Evolutionary conservation across 2,797 vertebrate species (phyloP).

Genomic region (Enteromius argenteus): DNA sequence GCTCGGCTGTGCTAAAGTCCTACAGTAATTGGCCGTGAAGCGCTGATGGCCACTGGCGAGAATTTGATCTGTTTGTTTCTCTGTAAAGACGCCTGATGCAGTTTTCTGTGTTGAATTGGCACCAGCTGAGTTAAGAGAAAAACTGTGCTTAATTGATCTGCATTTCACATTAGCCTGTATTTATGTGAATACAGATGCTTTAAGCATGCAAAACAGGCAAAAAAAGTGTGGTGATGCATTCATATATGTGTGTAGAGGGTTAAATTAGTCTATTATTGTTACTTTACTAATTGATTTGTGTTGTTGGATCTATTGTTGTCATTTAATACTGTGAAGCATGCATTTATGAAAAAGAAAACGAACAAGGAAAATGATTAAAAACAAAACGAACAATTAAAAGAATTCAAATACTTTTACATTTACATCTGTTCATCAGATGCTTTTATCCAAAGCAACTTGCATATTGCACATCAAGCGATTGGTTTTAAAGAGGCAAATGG

Average conservation of each 20-base stretch:
- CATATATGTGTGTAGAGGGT: not conserved
- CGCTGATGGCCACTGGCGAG: not conserved
- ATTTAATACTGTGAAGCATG: not conserved
- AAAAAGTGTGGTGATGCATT: not conserved
- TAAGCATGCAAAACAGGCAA: not conserved
- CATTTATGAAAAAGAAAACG: not conserved
- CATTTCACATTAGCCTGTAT: not conserved
- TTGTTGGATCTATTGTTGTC: not conserved
- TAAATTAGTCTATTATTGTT: no score
- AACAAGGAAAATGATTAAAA: not conserved
- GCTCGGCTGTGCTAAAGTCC: not conserved
- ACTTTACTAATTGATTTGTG: not conserved
- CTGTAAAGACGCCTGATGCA: not conserved
- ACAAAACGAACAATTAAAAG: not conserved
- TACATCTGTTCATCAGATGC: no score
- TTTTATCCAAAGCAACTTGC: no score
- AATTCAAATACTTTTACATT: not conserved
- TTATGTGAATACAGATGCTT: not conserved
- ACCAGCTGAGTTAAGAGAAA: not conserved
- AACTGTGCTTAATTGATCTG: conserved; percentile 8
- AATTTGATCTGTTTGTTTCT: conserved; percentile 23
- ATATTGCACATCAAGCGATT: no score
- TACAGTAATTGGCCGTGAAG: conserved; percentile 2
- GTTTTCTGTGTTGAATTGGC: not conserved
- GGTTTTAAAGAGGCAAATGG: no score